Evolutionary conservation across 2,113 vertebrate genomes (phyloP).

Genomic region (Antechinus stuartii): DNA sequence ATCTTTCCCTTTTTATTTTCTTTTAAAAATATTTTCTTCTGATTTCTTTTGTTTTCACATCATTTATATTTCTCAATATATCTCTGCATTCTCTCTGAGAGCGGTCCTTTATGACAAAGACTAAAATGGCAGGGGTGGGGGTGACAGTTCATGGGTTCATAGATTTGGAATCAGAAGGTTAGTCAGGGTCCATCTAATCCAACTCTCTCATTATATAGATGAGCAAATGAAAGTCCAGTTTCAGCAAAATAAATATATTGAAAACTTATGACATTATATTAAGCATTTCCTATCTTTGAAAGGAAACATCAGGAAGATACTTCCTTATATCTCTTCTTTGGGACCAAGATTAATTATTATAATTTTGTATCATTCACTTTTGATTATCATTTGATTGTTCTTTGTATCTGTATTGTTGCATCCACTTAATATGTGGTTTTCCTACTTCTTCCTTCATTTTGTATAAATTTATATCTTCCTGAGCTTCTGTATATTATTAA

Average conservation of each 20-base stretch:
- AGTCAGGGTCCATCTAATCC: background rate
- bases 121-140: background rate
- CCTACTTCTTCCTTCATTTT: background rate
- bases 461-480: background rate
- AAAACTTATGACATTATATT: background rate
- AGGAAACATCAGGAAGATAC: background rate
- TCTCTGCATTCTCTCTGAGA: background rate
- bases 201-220: background rate
- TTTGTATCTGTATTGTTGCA: background rate
- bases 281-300: background rate
- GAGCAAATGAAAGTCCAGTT: background rate
- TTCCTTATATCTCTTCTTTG: background rate
- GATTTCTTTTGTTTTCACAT: background rate
- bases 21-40: background rate
- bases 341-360: background rate
- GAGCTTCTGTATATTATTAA: background rate
- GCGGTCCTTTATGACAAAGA: background rate
- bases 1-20: background rate
- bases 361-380: background rate
- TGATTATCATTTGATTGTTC: background rate
- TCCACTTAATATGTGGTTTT: background rate
- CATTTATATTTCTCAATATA: background rate
- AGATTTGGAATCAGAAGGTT: background rate
- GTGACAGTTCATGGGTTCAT: background rate
- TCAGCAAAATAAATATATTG: background rate